These are phyloP conservation scores for Sebastes miniatus DNA, from an alignment of 2,797 vertebrate genomes.

Conservation along the genomic window DNA sequence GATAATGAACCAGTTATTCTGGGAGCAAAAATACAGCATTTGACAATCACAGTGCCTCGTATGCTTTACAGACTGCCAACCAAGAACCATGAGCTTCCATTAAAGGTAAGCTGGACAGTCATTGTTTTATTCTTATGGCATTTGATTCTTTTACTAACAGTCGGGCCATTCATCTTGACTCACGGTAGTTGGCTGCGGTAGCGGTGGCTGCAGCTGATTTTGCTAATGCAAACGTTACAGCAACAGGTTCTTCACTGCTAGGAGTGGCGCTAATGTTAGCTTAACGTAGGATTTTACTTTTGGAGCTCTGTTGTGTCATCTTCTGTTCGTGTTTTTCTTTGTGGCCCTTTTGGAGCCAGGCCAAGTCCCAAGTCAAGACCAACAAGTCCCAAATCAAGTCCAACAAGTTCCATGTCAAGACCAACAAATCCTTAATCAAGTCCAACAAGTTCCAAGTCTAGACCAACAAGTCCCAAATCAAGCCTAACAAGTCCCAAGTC, in stretches of 20 bases:
- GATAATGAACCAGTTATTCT: neutral
- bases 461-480: no score
- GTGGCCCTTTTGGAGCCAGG: no score
- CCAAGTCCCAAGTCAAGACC: no score
- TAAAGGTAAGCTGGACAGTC: no score
- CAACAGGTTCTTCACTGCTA: neutral
- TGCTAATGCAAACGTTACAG: neutral
- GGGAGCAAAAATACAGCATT: neutral
- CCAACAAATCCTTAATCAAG: no score
- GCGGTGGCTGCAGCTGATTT: neutral
- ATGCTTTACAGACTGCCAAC: neutral
- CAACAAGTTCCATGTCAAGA: no score
- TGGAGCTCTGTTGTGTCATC: neutral
- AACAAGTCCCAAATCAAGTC: no score
- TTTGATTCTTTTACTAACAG: neutral
- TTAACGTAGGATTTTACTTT: neutral
- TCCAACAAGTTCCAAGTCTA: no score
- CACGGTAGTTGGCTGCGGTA: neutral
- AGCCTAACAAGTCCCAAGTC: no score
- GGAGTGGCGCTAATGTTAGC: neutral
- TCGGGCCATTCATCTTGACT: neutral
- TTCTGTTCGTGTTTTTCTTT: neutral
- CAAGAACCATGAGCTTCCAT: neutral
- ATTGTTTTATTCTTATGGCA: no score
- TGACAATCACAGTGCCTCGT: neutral